Conservation (phyloP, 2,113 vertebrate species). For the Rafetus swinhoei region DNA sequence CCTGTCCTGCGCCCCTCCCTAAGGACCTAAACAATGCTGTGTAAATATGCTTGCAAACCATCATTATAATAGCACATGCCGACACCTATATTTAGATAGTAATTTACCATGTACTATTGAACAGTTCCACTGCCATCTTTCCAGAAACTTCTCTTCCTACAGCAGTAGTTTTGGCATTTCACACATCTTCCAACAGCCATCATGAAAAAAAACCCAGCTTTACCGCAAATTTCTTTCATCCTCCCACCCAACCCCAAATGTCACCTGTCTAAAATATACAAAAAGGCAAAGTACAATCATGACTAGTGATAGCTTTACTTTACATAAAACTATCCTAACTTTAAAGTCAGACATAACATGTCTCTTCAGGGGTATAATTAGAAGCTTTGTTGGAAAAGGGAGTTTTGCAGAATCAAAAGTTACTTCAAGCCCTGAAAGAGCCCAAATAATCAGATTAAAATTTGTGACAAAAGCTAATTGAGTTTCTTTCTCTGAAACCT, state of each 20-base stretch:
- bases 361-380: not conserved
- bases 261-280: not conserved
- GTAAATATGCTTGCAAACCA: no score
- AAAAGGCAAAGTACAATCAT: not conserved
- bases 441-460: not conserved
- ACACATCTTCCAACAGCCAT: not conserved
- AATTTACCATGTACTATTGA: rapidly evolving
- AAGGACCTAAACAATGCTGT: no score
- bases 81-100: not conserved
- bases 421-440: not conserved
- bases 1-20: no score
- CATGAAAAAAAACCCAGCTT: not conserved
- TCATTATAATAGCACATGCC: not conserved
- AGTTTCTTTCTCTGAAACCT: not conserved
- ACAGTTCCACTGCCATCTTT: not conserved
- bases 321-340: not conserved
- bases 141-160: not conserved
- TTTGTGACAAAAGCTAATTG: not conserved
- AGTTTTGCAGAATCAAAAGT: not conserved
- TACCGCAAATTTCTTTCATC: not conserved
- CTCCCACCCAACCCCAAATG: not conserved
- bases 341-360: rapidly evolving
- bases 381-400: rapidly evolving
- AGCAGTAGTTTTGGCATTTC: not conserved
- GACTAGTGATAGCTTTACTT: not conserved